These are phyloP conservation scores for Catocala fraxini DNA, from an alignment of 2,888 invertebrate genomes.

Conservation along the genomic window DNA sequence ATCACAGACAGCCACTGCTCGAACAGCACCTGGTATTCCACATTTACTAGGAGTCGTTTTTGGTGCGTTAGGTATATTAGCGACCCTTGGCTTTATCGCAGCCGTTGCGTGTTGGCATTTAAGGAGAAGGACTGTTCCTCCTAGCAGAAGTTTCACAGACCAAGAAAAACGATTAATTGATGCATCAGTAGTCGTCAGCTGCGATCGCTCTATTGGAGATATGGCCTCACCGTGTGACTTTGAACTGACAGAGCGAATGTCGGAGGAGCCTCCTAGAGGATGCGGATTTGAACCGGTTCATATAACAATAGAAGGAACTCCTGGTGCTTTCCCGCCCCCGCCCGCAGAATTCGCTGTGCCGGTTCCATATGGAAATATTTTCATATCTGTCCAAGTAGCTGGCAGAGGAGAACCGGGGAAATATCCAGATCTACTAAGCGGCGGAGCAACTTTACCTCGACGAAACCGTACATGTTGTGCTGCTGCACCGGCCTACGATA, in stretches of 20 bases:
- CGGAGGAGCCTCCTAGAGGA: conserved; percentile 78
- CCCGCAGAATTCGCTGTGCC: conserved; percentile 87
- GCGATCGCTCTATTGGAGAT: conserved; percentile 90
- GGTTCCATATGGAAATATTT: conserved; percentile 91
- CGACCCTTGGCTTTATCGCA: conserved; percentile 89
- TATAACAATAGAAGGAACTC: conserved; percentile 88
- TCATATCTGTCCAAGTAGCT: conserved; percentile 94
- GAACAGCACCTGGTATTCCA: conserved; percentile 91
- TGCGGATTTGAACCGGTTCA: conserved; percentile 88
- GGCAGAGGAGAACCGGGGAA: conserved; percentile 78
- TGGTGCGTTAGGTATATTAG: conserved; percentile 91
- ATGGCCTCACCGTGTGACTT: conserved; percentile 87
- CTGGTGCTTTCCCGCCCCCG: conserved; percentile 83
- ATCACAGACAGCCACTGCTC: conserved; percentile 92
- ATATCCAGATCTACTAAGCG: conserved; percentile 92
- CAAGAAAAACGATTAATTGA: conserved; percentile 95
- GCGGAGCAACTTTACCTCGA: conserved; percentile 83
- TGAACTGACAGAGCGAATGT: conserved; percentile 80
- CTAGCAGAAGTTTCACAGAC: conserved; percentile 92
- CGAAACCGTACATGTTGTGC: conserved; percentile 82
- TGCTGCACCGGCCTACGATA: conserved; percentile 92
- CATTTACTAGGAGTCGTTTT: conserved; percentile 92
- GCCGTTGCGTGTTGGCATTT: conserved; percentile 89
- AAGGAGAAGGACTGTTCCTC: conserved; percentile 91
- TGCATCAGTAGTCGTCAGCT: conserved; percentile 90